Evolutionary conservation across 1,140 invertebrate genomes (phyloP).

Genomic region (Trigoniulus corallinus): DNA sequence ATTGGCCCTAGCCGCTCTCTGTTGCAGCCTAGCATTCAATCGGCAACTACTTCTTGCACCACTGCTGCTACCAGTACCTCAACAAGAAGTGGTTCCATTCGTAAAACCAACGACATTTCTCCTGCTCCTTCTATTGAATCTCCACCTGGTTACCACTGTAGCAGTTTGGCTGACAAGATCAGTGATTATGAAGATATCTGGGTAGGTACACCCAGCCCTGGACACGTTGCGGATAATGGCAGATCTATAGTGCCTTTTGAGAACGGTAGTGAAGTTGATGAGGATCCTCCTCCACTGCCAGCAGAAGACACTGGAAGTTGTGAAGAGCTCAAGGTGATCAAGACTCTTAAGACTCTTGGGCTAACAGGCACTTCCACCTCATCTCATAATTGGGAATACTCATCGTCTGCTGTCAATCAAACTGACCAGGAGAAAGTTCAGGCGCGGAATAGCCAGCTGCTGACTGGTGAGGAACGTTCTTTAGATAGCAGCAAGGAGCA

Average conservation of each 20-base stretch:
- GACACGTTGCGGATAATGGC: too few species aligned
- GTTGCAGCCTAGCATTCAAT: not conserved
- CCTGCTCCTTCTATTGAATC: too few species aligned
- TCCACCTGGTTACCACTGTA: conserved; percentile 61
- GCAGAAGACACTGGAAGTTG: conserved; percentile 3
- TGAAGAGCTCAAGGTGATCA: conserved; percentile 4
- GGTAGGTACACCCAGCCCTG: conserved; percentile 40
- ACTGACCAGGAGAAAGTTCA: conserved; percentile 1
- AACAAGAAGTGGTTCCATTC: conserved; percentile 3
- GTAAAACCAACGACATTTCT: too few species aligned
- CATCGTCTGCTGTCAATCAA: conserved; percentile 10
- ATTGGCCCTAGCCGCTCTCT: conserved; percentile 10
- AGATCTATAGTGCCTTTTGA: not conserved
- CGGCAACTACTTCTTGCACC: not conserved
- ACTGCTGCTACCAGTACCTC: not conserved
- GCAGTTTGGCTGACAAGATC: conserved; percentile 72
- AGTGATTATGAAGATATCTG: conserved; percentile 93
- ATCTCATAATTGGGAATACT: too few species aligned
- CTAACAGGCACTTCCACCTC: conserved; percentile 11
- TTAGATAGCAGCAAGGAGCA: too few species aligned
- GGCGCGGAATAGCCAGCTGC: not conserved
- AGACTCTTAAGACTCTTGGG: conserved; percentile 5
- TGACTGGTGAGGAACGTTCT: too few species aligned
- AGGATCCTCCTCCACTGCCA: not conserved
- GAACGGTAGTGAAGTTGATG: not conserved